Evolutionary conservation across 2,113 vertebrate genomes (phyloP), one percentile per base, ranked within the genome.

Genomic region (Festucalex cinctus): DNA sequence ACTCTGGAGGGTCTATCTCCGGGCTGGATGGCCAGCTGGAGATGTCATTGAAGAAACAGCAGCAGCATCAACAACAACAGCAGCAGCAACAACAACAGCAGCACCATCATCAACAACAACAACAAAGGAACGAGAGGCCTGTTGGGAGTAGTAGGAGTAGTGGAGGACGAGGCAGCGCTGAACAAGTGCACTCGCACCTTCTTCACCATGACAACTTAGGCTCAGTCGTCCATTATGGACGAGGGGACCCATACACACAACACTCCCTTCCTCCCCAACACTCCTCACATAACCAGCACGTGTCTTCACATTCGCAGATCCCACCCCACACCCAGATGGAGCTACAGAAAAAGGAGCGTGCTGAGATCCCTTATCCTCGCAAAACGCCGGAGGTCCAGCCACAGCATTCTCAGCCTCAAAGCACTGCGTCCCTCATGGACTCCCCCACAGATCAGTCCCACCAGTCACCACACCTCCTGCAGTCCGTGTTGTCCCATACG

Each of bases 401-500:
- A 79, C 83, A 87, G 90, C 68, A 93, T 79, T 80, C 88, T 37
- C 89, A 91, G 67, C 90, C 93, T 72, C 92, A 92, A 68, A 77
- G 84, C 0, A 83, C 91, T 0, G 86, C 86, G 1, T 88, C 93
- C 1, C 90, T 95, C 14, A 86, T 96, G 85, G 91, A 95, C 0
- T 93, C 92, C 0, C 90, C 94, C 24, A 88, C 94, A 0, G 86
- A 95, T 10, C 75, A 94, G 32, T 89, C 94, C 70, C 85, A 91
- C 74, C 92, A 93, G 56, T 89, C 93, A 0, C 80, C 91, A 2
- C 93, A 96, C 73, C 88, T 96, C 51, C 90, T 97, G 3, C 95
- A 95, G 65, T 96, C 95, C 0, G 95, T 96, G 67, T 91, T 96
- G 37, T 95, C 94, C n/a, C 95, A 96, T 35, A 93, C 95, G 5